Conservation (phyloP, 2,113 vertebrate genomes). For the Phaethon lepturus region DNA sequence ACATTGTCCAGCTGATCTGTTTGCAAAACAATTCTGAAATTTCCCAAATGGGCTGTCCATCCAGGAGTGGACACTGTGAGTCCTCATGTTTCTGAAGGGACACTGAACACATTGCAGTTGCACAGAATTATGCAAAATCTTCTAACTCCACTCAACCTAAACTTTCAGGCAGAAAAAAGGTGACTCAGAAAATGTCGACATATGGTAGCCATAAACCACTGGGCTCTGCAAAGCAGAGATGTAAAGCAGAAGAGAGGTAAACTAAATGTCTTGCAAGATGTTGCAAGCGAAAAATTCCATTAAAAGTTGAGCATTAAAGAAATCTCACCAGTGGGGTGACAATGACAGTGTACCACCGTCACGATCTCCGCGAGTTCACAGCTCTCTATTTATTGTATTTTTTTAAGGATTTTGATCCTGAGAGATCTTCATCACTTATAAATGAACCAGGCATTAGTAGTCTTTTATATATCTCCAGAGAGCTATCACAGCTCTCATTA, state of each 20-base stretch:
- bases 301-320: background rate
- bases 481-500: slow-evolving; percentile 62
- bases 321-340: background rate
- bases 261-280: background rate
- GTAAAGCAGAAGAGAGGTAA: background rate
- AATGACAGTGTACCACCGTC: background rate
- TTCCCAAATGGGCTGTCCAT: background rate
- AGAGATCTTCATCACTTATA: slow-evolving; percentile 69
- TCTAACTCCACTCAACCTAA: background rate
- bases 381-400: slow-evolving; percentile 7
- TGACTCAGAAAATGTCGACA: background rate
- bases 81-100: background rate
- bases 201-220: background rate
- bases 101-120: background rate
- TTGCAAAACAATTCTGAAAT: background rate
- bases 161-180: background rate
- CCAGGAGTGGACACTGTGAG: background rate
- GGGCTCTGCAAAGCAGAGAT: background rate
- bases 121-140: background rate
- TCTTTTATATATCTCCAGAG: slow-evolving; percentile 53
- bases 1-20: background rate
- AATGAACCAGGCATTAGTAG: slow-evolving; percentile 65
- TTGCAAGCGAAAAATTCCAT: background rate
- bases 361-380: slow-evolving; percentile 1
- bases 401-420: slow-evolving; percentile 46